Base-by-base conservation (phyloP, 2,797 vertebrate species). In the Naso thynnoides region DNA sequence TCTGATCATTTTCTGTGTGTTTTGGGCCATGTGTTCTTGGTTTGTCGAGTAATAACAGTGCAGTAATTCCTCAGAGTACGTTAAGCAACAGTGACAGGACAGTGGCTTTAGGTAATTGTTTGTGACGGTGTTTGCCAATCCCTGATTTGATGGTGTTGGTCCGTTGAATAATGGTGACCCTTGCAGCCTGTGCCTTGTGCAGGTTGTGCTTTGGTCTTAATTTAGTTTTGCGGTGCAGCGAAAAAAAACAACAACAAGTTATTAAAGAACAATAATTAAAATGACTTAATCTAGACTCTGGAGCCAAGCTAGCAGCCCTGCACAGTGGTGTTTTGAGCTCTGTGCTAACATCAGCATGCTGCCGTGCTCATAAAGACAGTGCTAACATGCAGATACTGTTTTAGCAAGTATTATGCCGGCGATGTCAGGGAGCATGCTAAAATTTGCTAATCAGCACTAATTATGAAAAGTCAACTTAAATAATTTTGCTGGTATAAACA, bases 71-170 rank as follows among this genome's bases (percentile, higher is more conserved):
- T 86, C 45, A n/a, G 75, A 70, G 73, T 78, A 55, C 70, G 16
- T 68, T 76, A 78, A 80, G 67, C 58, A 81, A 72, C 73, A 73
- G 18, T 31, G 69, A 80, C 79, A 77, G 65, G 55, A 70, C 42
- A 19, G 62, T 81, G 71, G 71, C 76, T 91, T 85, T 76, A 71
- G 85, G 57, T 85, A 87, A 88, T 81, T 81, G 76, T 86, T 58
- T 63, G 56, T 73, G 82, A 78, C 75, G 52, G 70, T 87, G 58
- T 74, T 83, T 71, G n/a, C 71, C 76, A 72, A 78, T 79, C 78
- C 59, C 60, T 49, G 70, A 73, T 79, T 62, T 84, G 83, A 85
- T 77, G 73, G 39, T 42, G 52, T 45, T 56, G 69, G 31, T 82
- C 58, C 69, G 79, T 70, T 64, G 52, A 70, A 73, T 73, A 62